A percentile compares a stretch with the other conserved stretches of the same genome.
Evolutionary conservation across 2,888 invertebrate species (phyloP).

Genomic region (Xestia xanthographa): DNA sequence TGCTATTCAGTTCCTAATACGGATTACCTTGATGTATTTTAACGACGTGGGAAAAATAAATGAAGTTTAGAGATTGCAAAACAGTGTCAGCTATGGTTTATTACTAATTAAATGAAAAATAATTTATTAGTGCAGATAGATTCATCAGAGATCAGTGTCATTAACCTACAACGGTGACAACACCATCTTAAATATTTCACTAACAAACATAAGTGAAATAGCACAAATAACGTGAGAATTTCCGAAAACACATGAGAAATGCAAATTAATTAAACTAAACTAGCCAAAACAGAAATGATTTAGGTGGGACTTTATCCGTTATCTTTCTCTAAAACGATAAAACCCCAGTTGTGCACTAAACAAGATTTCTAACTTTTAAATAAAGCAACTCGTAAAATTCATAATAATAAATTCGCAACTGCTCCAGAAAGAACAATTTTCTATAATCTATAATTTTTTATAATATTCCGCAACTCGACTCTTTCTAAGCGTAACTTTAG

Average conservation of each 20-base stretch:
- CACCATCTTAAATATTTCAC: neutral
- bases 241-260: neutral
- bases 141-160: neutral
- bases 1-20: constrained; percentile 30
- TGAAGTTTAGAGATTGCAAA: neutral
- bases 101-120: neutral
- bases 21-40: constrained; percentile 26
- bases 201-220: neutral
- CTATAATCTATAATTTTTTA: no score
- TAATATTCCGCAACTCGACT: constrained; percentile 16
- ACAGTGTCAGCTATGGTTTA: neutral
- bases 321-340: neutral
- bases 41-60: constrained; percentile 4
- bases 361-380: constrained; percentile 21
- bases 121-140: neutral
- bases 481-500: constrained; percentile 19
- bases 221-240: neutral
- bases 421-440: constrained; percentile 17
- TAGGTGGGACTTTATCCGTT: neutral
- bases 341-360: constrained; percentile 1
- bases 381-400: constrained; percentile 9
- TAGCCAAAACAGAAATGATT: constrained; percentile 1
- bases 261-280: neutral
- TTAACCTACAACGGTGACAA: neutral
- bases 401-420: constrained; percentile 23